Evolutionary conservation across 2,888 invertebrate species (phyloP).

Genomic region (Liposcelis brunnea): DNA sequence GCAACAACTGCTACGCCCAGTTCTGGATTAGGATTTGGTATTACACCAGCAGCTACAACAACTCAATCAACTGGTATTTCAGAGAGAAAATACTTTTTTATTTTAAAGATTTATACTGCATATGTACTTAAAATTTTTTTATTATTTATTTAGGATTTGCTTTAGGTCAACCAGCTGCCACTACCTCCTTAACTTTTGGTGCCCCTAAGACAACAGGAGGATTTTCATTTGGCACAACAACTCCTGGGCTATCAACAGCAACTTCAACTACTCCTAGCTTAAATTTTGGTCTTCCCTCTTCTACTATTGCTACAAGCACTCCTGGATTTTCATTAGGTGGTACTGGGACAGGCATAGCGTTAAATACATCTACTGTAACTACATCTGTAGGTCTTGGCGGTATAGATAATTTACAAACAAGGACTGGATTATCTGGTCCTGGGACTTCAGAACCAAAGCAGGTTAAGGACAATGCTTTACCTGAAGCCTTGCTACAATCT

Average conservation of each 20-base stretch:
- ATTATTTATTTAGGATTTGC: slow-evolving; percentile 1
- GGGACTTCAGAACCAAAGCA: slow-evolving; percentile 29
- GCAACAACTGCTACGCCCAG: slow-evolving; percentile 17
- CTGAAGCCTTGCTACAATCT: slow-evolving; percentile 30
- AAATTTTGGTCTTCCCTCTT: slow-evolving; percentile 12
- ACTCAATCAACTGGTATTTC: slow-evolving; percentile 16
- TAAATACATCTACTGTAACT: slow-evolving; percentile 13
- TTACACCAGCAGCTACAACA: slow-evolving; percentile 20
- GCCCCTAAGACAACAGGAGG: slow-evolving; percentile 13
- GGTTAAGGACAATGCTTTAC: slow-evolving; percentile 37
- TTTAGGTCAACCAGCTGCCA: slow-evolving; percentile 12
- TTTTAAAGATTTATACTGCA: no score
- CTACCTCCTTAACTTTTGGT: slow-evolving; percentile 19
- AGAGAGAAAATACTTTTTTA: no score
- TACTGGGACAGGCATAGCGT: slow-evolving; percentile 9
- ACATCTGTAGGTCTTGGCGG: slow-evolving; percentile 46
- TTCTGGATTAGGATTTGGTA: slow-evolving; percentile 17
- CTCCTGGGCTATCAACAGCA: slow-evolving; percentile 8
- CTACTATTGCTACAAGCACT: slow-evolving; percentile 10
- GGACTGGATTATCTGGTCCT: slow-evolving; percentile 25
- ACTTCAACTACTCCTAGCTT: slow-evolving; percentile 14
- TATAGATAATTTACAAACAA: slow-evolving; percentile 33
- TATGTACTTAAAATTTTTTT: no score
- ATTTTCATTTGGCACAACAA: not conserved
- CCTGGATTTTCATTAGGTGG: slow-evolving; percentile 12